A percentile compares a stretch with the other conserved stretches of the same genome.
These are phyloP conservation scores for Coecobrya sp. DNA, from an alignment of 2,888 invertebrate species.

Conservation along the genomic window DNA sequence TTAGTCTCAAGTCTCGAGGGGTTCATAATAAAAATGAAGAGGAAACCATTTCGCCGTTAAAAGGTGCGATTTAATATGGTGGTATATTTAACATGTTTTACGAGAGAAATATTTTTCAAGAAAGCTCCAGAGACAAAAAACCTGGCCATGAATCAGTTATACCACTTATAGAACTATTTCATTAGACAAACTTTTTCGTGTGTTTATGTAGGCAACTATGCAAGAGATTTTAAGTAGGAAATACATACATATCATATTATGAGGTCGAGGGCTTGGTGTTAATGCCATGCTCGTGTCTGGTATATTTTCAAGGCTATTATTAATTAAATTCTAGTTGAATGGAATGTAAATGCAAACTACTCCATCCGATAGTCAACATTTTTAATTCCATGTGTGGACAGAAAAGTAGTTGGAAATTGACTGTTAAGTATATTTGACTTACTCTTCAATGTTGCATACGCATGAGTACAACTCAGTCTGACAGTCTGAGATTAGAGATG, in stretches of 20 bases:
- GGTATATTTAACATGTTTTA: neutral
- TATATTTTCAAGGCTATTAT: constrained; percentile 30
- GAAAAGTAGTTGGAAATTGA: neutral
- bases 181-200: neutral
- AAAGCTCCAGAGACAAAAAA: neutral
- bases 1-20: neutral
- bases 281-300: neutral
- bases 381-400: neutral
- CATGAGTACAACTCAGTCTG: constrained; percentile 91
- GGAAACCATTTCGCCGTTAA: neutral
- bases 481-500: constrained; percentile 92
- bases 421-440: constrained; percentile 67
- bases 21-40: constrained; percentile 28
- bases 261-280: too few relatives aligned
- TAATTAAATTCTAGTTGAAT: constrained; percentile 1
- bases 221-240: neutral
- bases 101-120: neutral
- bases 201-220: neutral
- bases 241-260: too few relatives aligned
- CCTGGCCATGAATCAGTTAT: neutral
- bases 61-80: neutral
- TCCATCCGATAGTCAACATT: neutral
- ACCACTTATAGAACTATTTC: neutral
- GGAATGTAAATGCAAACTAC: neutral
- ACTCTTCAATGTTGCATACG: constrained; percentile 95